Base-by-base conservation (phyloP, 2,888 invertebrate genomes). In the Endotricha flammealis region DNA sequence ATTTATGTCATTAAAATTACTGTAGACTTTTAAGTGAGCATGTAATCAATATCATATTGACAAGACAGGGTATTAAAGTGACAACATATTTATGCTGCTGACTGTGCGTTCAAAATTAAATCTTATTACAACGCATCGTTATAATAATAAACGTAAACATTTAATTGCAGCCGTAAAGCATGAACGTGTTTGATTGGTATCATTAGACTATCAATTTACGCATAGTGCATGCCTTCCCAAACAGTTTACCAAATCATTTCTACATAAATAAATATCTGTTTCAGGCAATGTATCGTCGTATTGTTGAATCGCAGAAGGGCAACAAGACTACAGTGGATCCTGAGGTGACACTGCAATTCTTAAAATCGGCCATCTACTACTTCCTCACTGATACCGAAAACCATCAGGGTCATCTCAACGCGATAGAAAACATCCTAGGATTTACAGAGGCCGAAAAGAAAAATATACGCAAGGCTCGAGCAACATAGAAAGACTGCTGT, bases 331-430 rank as follows among this genome's bases (percentile, higher is more conserved):
- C 89, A 52, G 91, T 94, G 38, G 96, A 96, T 81, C 95, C 96
- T n/a, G 95, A 95, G 79, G 93, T 96, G 49, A 96, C 95, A 11
- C 86, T 97, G 62, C 95, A 95, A 76, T 97, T 97, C 83, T 89
- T 97, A 45, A 96, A 96, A 80, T 96, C 96, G 43, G 96, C 97
- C 35, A 91, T 97, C 60, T 97, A 95, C 74, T 96, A 97, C 73
- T 97, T 96, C 77, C 88, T 97, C 39, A 94, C 96, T 2, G 96
- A 96, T 68, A 93, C 92, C 53, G 95, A 96, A 69, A 95, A 96
- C 65, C 93, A 93, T 36, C 93, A 93, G 57, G 95, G 95, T 9
- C 97, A 97, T 70, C 88, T 97, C 41, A 91, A 91, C 60, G 97
- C 96, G 33, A 96, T 97, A 50, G 95, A 96, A 76, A 96, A 95